Base-by-base conservation (phyloP, 1,140 invertebrate genomes). In the Bombus confusus region DNA sequence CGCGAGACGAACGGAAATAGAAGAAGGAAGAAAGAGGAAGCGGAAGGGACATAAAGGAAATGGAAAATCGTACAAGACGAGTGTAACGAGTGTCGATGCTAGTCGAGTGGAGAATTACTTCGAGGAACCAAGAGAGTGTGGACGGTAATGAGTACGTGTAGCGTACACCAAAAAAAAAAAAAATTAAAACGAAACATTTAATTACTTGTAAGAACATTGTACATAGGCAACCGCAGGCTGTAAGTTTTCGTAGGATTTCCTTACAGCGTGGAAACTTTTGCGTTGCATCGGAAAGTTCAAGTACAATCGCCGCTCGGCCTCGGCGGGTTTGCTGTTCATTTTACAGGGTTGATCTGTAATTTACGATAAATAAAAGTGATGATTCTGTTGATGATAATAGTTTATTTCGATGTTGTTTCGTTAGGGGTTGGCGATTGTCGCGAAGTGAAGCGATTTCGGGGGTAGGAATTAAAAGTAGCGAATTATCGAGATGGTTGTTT, bases 61-160 rank as follows among this genome's bases (percentile, higher is more conserved):
- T 28, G 25, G 5, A 37, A 72, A 39, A 71, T 59, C 31, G 34
- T 64, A 66, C 0, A 39, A n/a, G 13, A 84, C 86, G 91, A 90
- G 87, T 90, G 87, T 91, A 86, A 88, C 62, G 76, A 87, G 86
- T 87, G 86, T 84, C 86, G 43, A 87, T 88, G 76, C 87, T 87
- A 87, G 87, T 88, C 86, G 86, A 87, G 72, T 64, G 37, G 72
- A 64, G 41, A 87, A 74, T 80, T 84, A 69, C 69, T 68, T 79
- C 62, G 77, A 68, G 64, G 39, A 41, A 79, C 62, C 37, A 43
- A 79, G 77, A 78, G 15, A 57, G 73, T 37, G n/a, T 57, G 73
- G 31, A 76, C 47, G 25, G 25, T 59, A 39, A 76, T 25, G 52
- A 76, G 52, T 76, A 76, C 52, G 74, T 59, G 34, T 76, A 76